Evolutionary conservation across 2,888 invertebrate genomes (phyloP), one percentile per base, ranked within the genome.

Genomic region (Agonopterix heracliana): DNA sequence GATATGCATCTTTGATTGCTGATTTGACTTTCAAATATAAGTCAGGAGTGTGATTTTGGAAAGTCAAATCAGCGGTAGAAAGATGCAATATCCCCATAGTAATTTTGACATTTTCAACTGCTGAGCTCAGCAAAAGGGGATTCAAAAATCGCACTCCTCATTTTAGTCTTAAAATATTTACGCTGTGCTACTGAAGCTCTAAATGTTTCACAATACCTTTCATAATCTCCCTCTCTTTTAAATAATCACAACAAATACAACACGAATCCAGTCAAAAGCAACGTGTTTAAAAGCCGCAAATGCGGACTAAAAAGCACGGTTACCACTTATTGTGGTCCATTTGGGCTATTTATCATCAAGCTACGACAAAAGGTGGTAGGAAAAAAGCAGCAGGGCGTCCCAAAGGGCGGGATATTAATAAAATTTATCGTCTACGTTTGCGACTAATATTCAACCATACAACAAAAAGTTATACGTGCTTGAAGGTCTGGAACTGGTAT

Each of bases 391-490:
- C 44, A 46, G 51, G 51, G 41, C 9, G 40, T 35, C 42, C 26
- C 41, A 11, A 41, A 45, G 51, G 47, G 53, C 41, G 47, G 53
- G 44, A 44, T 49, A 51, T 49, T 49, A 45, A 47, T 49, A 49
- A 51, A 51, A 54, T 51, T 51, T 54, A 54, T 47, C 35, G 51
- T 49, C 12, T 26, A 42, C 47, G 38, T 49, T 54, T 45, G 41
- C 47, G 17, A 47, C 45, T 49, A 50, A 53, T 50, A 54, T 49
- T 47, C 45, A 38, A 45, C 14, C 36, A 46, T 12, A 48, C 46
- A 44, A 41, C 36, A 48, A 46, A 46, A 44, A 40, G 14, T 26
- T 26, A 5, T 26, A 26, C 26, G 17, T 17, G 4, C 17, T 17
- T 26, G 26, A 26, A 26, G 26, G 26, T 26, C 26, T 26, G 26